Conservation (phyloP, 2,113 vertebrate species). For the Misgurnus mizolepis region DNA sequence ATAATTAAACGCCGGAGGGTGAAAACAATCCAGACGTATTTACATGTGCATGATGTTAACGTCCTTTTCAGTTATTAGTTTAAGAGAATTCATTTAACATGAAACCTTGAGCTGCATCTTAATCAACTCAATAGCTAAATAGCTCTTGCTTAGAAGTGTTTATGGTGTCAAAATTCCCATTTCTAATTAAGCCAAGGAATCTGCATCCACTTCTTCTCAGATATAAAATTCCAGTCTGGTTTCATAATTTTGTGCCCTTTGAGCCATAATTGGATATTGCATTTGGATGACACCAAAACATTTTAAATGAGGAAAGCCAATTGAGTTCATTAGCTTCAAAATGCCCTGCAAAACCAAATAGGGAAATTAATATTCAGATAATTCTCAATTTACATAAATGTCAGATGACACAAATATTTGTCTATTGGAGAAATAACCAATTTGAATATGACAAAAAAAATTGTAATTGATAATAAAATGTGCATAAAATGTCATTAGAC, state of each 20-base stretch:
- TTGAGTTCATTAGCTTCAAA: background rate
- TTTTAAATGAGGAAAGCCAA: background rate
- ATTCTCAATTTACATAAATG: slow-evolving; percentile 38
- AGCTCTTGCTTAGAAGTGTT: background rate
- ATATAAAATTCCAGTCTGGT: background rate
- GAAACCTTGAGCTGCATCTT: background rate
- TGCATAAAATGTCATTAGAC: background rate
- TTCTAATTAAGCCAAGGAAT: slow-evolving; percentile 20
- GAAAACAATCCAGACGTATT: background rate
- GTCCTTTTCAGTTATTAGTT: background rate
- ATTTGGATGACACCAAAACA: slow-evolving; percentile 17
- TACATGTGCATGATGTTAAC: background rate
- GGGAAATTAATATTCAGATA: slow-evolving; percentile 30
- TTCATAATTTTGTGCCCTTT: slow-evolving; percentile 27
- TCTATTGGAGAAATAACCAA: background rate
- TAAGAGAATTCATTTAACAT: background rate
- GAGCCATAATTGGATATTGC: slow-evolving; percentile 5
- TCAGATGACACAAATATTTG: background rate
- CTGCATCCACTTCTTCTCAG: background rate
- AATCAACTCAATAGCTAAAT: background rate
- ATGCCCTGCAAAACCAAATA: background rate
- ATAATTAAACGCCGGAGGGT: slow-evolving; percentile 6
- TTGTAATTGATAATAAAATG: background rate
- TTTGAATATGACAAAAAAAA: background rate
- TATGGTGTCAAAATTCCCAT: background rate